Percentiles rank a stretch among this genome's conserved stretches.
These are phyloP conservation scores for Sebastes vulpes DNA, from an alignment of 2,797 vertebrate genomes.

Conservation along the genomic window DNA sequence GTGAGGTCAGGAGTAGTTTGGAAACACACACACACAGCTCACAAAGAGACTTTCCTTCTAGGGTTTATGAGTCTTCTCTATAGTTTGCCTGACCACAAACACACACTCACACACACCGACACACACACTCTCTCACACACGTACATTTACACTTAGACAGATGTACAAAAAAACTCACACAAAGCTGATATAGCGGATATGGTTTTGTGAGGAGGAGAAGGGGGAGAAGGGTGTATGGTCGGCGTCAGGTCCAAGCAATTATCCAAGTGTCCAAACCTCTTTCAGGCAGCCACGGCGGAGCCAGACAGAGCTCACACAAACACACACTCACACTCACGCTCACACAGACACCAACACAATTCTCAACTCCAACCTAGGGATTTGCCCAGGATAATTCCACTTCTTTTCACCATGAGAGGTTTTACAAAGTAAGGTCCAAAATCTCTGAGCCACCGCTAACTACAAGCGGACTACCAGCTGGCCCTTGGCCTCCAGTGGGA, in stretches of 20 bases:
- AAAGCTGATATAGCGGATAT: conserved; percentile 81
- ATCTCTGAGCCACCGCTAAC: conserved; percentile 73
- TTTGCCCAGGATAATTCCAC: conserved; percentile 84
- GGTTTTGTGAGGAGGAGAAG: conserved; percentile 75
- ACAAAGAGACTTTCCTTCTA: conserved; percentile 79
- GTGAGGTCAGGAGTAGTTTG: conserved; percentile 81
- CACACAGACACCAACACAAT: conserved; percentile 44
- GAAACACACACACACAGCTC: conserved; percentile 71
- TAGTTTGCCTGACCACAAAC: conserved; percentile 74
- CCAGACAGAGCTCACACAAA: conserved; percentile 64
- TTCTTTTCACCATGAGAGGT: conserved; percentile 78
- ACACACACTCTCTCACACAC: conserved; percentile 18
- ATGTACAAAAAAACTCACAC: conserved; percentile 53
- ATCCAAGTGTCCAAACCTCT: conserved; percentile 84
- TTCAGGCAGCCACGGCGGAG: conserved; percentile 78
- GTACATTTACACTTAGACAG: conserved; percentile 49
- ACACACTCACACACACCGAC: conserved; percentile 34
- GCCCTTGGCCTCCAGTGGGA: conserved; percentile 78
- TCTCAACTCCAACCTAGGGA: conserved; percentile 74
- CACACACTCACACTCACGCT: conserved; percentile 37
- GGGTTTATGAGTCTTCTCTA: conserved; percentile 78
- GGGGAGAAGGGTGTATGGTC: conserved; percentile 73
- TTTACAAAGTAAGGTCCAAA: conserved; percentile 84
- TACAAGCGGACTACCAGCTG: conserved; percentile 82
- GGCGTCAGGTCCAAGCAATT: conserved; percentile 83